phyloP scores from a whole-genome alignment of 2,797 vertebrate species.

The Zenarchopterus dispar region DNA sequence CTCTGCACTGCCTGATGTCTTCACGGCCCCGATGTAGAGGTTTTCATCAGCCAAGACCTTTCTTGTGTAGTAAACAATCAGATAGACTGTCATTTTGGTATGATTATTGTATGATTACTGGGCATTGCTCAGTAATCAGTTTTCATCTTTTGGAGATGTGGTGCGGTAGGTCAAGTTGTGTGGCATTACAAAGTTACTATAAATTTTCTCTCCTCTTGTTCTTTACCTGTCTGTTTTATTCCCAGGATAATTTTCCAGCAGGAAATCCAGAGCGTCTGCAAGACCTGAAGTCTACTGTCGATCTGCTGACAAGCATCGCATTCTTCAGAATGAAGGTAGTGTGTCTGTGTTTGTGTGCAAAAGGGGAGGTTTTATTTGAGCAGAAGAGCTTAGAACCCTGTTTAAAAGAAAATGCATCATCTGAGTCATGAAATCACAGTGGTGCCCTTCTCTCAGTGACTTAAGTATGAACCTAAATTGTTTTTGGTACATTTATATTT shows the following conservation, averaged over 20 bases:
- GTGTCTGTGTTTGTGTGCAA: constrained; percentile 7
- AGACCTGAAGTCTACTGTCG: constrained; percentile 96
- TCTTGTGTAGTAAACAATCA: constrained; percentile 74
- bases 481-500: too few species aligned
- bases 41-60: constrained; percentile 73
- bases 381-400: neutral
- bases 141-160: constrained; percentile 57
- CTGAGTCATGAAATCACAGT: neutral
- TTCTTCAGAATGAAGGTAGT: constrained; percentile 98
- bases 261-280: constrained; percentile 93
- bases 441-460: neutral
- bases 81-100: constrained; percentile 69
- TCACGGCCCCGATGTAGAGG: constrained; percentile 74
- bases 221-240: constrained; percentile 14
- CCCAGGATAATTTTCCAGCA: constrained; percentile 96
- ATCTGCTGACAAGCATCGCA: constrained; percentile 95
- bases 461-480: too few species aligned
- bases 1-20: constrained; percentile 75
- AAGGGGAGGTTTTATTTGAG: neutral
- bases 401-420: constrained; percentile 19
- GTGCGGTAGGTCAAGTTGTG: constrained; percentile 20
- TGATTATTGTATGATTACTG: constrained; percentile 59
- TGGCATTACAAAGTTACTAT: constrained; percentile 23
- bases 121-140: constrained; percentile 63
- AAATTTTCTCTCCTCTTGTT: constrained; percentile 18